Base-by-base conservation (phyloP, 2,888 invertebrate genomes). In the Cataglyphis cursor region DNA sequence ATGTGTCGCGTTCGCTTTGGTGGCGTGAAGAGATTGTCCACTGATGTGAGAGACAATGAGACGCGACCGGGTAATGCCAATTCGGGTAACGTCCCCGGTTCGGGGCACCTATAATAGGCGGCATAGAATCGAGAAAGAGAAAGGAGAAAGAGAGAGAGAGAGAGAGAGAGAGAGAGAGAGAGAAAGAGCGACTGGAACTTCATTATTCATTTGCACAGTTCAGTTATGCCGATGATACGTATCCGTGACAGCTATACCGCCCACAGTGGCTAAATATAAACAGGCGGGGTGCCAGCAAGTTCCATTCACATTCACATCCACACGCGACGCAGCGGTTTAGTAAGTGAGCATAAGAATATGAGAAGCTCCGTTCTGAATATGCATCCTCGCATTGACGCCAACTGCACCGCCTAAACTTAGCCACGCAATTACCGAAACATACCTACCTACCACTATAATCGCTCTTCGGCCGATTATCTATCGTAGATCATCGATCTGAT, bases 141-240 rank as follows among this genome's bases (percentile, higher is more conserved):
- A 1, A 54, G 70, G 64, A 59, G 54, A 82, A 57, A 41, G 84
- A 68, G 73, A 65, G 65, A 80, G 87, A 87, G 90, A 89, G 85
- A 88, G 83, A 85, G 88, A 82, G 84, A 15, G 74, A 54, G 76
- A 76, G 85, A n/a, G 65, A 81, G 59, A 80, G 78, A 76, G 72
- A 84, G 75, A 74, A 64, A 54, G 82, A 70, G 82, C 89, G 90
- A 91, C 91, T 93, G 92, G 92, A 92, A 93, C 91, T 94, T 93
- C 94, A 94, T 94, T 94, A 94, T 94, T 94, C 94, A 94, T 94
- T 90, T 91, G 92, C 92, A 91, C 92, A 92, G 93, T 92, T 93
- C 91, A 93, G 94, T 95, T 95, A 94, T 94, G 93, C 94, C 93
- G 94, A 94, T 94, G 94, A 95, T 95, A 94, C 94, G 94, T 95